Conservation (phyloP, 2,797 vertebrate genomes). For the Coccyzus lansbergi region DNA sequence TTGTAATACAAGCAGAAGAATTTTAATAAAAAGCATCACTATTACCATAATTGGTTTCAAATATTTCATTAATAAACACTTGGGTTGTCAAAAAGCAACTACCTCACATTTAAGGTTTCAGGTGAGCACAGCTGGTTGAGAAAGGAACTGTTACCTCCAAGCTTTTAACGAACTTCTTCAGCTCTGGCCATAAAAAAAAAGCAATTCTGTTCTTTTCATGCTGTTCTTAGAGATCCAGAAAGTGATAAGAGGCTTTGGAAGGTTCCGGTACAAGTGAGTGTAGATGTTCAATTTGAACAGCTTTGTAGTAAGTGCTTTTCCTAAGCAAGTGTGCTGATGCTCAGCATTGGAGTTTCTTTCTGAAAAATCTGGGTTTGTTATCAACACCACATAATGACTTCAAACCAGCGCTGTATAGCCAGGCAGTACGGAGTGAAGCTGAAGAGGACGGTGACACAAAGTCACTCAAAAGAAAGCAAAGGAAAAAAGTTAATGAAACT, state of each 20-base stretch:
- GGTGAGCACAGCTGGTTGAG: background rate
- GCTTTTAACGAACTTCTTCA: background rate
- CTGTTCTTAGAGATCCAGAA: background rate
- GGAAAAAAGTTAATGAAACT: background rate
- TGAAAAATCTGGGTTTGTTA: background rate
- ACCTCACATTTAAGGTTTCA: background rate
- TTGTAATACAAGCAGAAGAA: slow-evolving; percentile 19
- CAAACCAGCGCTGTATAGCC: background rate
- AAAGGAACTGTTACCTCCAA: background rate
- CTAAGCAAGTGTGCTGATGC: background rate
- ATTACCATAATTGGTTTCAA: background rate
- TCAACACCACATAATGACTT: background rate
- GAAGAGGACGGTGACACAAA: background rate
- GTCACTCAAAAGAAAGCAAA: background rate
- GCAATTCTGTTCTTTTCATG: background rate
- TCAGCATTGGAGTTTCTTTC: background rate
- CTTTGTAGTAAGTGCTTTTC: background rate
- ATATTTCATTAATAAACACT: background rate
- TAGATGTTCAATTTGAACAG: background rate
- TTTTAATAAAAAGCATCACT: slow-evolving; percentile 36
- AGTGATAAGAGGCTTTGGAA: background rate
- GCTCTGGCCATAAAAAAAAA: background rate
- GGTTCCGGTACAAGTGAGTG: fast-evolving
- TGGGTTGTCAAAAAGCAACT: background rate
- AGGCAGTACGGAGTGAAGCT: fast-evolving